Base-by-base conservation (phyloP, 1,140 invertebrate species). In the Cyphomyrmex costatus region DNA sequence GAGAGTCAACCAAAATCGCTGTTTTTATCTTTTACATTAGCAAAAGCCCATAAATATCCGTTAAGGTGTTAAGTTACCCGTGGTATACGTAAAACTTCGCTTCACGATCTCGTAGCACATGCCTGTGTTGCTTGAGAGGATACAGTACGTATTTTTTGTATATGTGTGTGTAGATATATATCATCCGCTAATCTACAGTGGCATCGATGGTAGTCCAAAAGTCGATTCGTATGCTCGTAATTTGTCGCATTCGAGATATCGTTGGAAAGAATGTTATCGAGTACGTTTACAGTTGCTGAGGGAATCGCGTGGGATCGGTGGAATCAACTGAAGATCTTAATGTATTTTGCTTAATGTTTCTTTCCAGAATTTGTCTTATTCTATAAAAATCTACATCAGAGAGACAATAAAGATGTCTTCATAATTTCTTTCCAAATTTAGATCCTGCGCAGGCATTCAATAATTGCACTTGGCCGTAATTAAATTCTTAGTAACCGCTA, bases 11-110 rank as follows among this genome's bases (percentile, higher is more conserved):
- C 74, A 78, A 91, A 87, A 89, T 65, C 46, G 58, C 68, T 83
- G 87, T 85, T 91, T 91, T 91, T 91, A 83, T 91, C 82, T 90
- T 91, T 87, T 76, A 46, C 60, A 77, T 88, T 85, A 74, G 68
- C 76, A 82, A 91, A 89, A 91, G 63, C 53, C 74, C 88, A 89
- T 91, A 90, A 91, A 91, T 88, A 88, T 89, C 74, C 87, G 86
- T 88, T 83, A 88, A 91, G 76, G 86, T 89, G 84, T 91, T 88
- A 91, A 91, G 89, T 91, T 90, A 91, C 87, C 82, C 79, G 86
- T 86, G 83, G 85, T 86, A 91, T 80, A 89, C 85, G 88, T 86
- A 77, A 42, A 49, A 70, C 30, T 71, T 58, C 76, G 58, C 70
- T 86, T 85, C 30, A 58, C 53, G 60, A 12, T n/a, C 51, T 71